Conservation (phyloP, 2,888 invertebrate species). For the Agrotis segetum region DNA sequence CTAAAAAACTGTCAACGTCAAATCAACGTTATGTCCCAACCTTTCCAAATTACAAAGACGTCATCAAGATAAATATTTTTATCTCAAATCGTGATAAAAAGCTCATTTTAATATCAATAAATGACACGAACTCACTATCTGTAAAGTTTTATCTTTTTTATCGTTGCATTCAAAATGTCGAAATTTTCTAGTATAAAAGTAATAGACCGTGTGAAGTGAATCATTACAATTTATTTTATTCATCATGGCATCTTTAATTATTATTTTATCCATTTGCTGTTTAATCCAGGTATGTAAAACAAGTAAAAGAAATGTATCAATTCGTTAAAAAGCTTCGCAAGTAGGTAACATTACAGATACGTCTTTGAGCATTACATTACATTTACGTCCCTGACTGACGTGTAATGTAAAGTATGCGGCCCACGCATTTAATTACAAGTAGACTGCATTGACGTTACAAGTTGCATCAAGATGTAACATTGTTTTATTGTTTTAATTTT, state of each 20-base stretch:
- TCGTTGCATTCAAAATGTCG: constrained; percentile 7
- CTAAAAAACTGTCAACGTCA: no score
- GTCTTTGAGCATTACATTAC: no score
- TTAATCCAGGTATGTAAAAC: constrained; percentile 53
- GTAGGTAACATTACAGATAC: no score
- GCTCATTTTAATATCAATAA: constrained; percentile 13
- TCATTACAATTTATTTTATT: constrained; percentile 23
- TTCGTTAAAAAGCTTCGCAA: no score
- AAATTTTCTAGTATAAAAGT: constrained; percentile 54
- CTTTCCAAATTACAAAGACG: not conserved
- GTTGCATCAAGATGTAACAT: no score
- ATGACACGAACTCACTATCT: not conserved
- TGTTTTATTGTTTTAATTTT: not conserved
- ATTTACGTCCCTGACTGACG: no score
- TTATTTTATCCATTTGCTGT: constrained; percentile 25
- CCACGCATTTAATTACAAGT: no score
- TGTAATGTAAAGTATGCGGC: no score
- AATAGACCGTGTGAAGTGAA: not conserved
- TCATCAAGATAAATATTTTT: not conserved
- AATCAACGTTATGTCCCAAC: no score
- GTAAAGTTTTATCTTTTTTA: not conserved
- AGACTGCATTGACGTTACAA: no score
- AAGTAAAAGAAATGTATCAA: no score
- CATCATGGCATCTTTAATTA: constrained; percentile 38
- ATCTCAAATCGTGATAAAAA: constrained; percentile 31